phyloP scores from a whole-genome alignment of 2,797 vertebrate genomes.

The Anguilla obscura region DNA sequence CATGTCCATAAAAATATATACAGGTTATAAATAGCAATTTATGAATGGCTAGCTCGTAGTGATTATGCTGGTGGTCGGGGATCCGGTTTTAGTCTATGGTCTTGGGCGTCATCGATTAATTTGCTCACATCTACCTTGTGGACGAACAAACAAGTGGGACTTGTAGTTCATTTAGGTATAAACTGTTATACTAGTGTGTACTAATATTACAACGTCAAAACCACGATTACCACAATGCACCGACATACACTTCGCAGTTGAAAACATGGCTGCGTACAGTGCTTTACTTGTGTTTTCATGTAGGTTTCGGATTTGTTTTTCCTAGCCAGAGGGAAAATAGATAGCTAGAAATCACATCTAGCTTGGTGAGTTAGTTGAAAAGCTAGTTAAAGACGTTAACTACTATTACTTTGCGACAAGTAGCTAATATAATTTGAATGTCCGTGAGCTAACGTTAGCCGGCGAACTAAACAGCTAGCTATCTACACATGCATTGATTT shows the following conservation, averaged over 20 bases:
- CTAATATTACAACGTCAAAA: background rate
- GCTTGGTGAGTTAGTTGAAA: constrained; percentile 31
- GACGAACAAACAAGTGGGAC: background rate
- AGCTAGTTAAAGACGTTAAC: constrained; percentile 19
- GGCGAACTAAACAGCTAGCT: constrained; percentile 26
- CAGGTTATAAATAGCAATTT: background rate
- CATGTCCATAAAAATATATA: background rate
- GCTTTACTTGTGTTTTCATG: constrained; percentile 63
- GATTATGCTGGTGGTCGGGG: background rate
- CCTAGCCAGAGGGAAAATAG: constrained; percentile 45
- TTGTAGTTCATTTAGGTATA: constrained; percentile 28
- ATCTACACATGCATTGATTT: constrained; percentile 17
- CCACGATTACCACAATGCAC: constrained; percentile 64
- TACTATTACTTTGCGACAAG: background rate
- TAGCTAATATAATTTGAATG: background rate
- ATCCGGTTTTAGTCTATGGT: constrained; percentile 15
- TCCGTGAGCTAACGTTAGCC: background rate
- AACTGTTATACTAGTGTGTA: background rate
- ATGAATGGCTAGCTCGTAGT: constrained; percentile 13
- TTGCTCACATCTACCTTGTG: background rate
- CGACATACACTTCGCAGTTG: constrained; percentile 35
- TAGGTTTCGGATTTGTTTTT: constrained; percentile 55
- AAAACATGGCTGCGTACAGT: constrained; percentile 76
- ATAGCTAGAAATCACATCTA: constrained; percentile 28
- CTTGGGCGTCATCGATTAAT: constrained; percentile 14